These are phyloP conservation scores for Mayetiola destructor DNA, from an alignment of 2,888 invertebrate species.

Conservation along the genomic window DNA sequence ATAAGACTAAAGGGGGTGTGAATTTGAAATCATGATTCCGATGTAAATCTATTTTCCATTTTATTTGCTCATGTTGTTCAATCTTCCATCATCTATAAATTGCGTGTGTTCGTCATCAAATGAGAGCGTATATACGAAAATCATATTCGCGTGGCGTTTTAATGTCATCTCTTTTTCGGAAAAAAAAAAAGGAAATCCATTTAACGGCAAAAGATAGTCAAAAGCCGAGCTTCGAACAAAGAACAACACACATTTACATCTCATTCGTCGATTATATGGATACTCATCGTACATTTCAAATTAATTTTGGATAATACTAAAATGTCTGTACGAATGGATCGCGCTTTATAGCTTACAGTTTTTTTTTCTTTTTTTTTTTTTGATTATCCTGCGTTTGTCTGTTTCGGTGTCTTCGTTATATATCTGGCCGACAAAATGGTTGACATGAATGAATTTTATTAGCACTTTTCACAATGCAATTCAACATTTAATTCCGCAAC, in stretches of 20 bases:
- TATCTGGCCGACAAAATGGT: neutral
- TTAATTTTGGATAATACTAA: constrained; percentile 13
- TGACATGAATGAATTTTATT: constrained; percentile 6
- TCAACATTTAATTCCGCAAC: constrained; percentile 8
- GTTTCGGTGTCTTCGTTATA: neutral
- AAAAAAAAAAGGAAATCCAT: neutral
- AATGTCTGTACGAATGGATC: constrained; percentile 11
- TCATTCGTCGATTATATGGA: constrained; percentile 1
- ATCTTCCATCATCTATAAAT: constrained; percentile 8
- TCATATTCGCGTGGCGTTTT: too few relatives aligned
- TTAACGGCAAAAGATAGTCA: neutral
- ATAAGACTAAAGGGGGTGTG: constrained; percentile 19
- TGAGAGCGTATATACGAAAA: neutral
- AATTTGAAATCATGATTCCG: constrained; percentile 17
- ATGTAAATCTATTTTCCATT: constrained; percentile 17
- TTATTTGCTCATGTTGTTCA: constrained; percentile 9
- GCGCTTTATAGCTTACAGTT: neutral
- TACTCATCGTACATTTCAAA: constrained; percentile 3
- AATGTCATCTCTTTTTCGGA: neutral
- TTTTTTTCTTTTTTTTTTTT: neutral
- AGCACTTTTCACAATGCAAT: constrained; percentile 3
- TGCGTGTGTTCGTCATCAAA: too few relatives aligned
- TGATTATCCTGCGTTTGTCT: neutral
- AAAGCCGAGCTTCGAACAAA: neutral
- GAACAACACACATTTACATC: neutral